Conservation (phyloP, 2,113 vertebrate genomes). For the Gymnocephalus cernua region DNA sequence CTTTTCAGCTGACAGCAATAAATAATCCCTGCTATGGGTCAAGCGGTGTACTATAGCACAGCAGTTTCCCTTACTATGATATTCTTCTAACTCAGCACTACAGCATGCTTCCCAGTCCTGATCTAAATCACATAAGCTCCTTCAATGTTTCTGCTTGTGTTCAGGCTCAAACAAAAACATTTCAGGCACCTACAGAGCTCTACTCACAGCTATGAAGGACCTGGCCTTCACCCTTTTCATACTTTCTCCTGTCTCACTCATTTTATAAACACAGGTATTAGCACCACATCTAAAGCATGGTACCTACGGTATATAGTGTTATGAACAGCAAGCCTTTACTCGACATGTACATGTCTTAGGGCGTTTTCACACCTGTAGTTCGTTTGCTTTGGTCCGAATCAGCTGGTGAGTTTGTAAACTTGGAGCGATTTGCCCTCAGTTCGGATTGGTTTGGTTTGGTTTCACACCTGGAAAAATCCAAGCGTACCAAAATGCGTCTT, state of each 20-base stretch:
- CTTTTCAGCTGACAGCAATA: slow-evolving; percentile 67
- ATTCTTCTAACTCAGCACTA: slow-evolving; percentile 72
- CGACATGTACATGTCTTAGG: slow-evolving; percentile 16
- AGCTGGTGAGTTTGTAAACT: too few species aligned
- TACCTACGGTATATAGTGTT: background rate
- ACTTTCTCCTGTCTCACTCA: background rate
- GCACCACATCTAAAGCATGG: background rate
- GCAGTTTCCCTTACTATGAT: slow-evolving; percentile 61
- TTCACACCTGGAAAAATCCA: too few species aligned
- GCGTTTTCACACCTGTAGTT: too few species aligned
- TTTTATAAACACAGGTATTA: slow-evolving; percentile 38
- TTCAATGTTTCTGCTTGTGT: slow-evolving; percentile 45
- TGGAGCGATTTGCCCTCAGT: too few species aligned
- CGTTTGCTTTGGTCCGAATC: too few species aligned
- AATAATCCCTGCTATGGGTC: slow-evolving; percentile 64
- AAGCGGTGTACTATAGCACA: slow-evolving; percentile 52
- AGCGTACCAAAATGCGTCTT: too few species aligned
- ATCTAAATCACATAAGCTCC: slow-evolving; percentile 66
- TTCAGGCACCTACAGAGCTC: slow-evolving; percentile 40
- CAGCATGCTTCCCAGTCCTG: slow-evolving; percentile 50
- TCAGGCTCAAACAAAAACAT: slow-evolving; percentile 41
- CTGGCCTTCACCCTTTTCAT: slow-evolving; percentile 25
- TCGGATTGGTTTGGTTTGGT: too few species aligned
- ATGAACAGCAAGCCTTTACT: slow-evolving; percentile 8
- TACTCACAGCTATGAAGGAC: slow-evolving; percentile 15